Evolutionary conservation across 2,888 invertebrate species (phyloP), one percentile per base, ranked within the genome.

Genomic region (Punctoribates punctum): DNA sequence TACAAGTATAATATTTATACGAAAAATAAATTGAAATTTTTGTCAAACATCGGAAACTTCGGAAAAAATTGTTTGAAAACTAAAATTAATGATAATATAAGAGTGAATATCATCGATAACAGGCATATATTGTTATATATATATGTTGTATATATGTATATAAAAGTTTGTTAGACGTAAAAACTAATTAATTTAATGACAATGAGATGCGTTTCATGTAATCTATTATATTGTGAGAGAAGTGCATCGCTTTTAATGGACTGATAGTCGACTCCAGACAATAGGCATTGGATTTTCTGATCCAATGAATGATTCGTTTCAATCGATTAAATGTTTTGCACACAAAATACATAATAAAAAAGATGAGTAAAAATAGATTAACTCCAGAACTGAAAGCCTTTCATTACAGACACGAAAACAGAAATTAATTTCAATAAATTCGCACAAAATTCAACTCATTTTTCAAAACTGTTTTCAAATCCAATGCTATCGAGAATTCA

Each of bases 181-280:
- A 60, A 65, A 65, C 65, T 65, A 65, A 65, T 65, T 65, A 65
- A 65, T 65, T 65, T 65, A 65, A 65, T 65, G 65, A 38, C 65
- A 65, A 65, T 65, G 65, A 34, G 34, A 17, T 65, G 65, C 34
- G 15, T 34, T 65, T 65, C n/a, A 29, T 34, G 11, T 27, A 65
- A 34, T 65, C n/a, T 65, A 65, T 65, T 13, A 60, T 15, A 60
- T 23, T 29, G 34, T 57, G 20, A 29, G 29, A 65, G 34, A 65
- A 65, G 65, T 60, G 65, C n/a, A 65, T 34, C 34, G 34, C 25
- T 38, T 34, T 65, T 65, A 34, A 65, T 34, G 65, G 34, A 65
- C 34, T 65, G 65, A 65, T 65, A 65, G 65, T 15, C 15, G 15
- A 65, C 5, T 25, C 34, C 29, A 20, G 9, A 65, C 65, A 65